Percentiles rank a stretch among this genome's conserved stretches.
Conservation (phyloP, 2,888 invertebrate genomes). For the Pachycephus smyrnensis region DNA sequence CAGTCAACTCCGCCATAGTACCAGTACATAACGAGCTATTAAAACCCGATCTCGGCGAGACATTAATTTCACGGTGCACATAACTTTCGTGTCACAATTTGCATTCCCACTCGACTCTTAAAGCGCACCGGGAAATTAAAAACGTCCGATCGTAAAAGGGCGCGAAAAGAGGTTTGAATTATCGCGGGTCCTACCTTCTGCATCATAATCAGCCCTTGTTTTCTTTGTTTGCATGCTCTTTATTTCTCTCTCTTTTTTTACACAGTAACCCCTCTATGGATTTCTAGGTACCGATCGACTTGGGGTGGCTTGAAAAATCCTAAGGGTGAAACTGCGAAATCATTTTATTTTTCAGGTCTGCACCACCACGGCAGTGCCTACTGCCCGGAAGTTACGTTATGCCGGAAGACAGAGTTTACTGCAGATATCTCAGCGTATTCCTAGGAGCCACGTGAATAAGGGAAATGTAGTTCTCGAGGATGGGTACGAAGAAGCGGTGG, state of each 20-base stretch:
- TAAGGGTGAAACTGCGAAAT: background rate
- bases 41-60: slow-evolving; percentile 45
- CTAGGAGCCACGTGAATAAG: slow-evolving; percentile 30
- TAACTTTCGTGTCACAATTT: slow-evolving; percentile 63
- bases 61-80: slow-evolving; percentile 53
- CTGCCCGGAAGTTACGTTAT: background rate
- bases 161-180: slow-evolving; percentile 57
- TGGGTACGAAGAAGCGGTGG: background rate
- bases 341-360: too few relatives aligned
- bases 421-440: background rate
- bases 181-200: slow-evolving; percentile 52
- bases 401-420: background rate
- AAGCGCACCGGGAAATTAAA: slow-evolving; percentile 60
- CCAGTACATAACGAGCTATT: slow-evolving; percentile 40
- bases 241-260: slow-evolving; percentile 21
- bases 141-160: slow-evolving; percentile 63
- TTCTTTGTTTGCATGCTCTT: background rate
- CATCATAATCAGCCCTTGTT: slow-evolving; percentile 56
- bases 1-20: background rate
- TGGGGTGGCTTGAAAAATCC: background rate
- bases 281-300: background rate
- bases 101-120: slow-evolving; percentile 46
- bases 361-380: too few relatives aligned
- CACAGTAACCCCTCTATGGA: background rate
- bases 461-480: background rate